phyloP scores from a whole-genome alignment of 2,113 vertebrate species.

The Tragelaphus imberbis region DNA sequence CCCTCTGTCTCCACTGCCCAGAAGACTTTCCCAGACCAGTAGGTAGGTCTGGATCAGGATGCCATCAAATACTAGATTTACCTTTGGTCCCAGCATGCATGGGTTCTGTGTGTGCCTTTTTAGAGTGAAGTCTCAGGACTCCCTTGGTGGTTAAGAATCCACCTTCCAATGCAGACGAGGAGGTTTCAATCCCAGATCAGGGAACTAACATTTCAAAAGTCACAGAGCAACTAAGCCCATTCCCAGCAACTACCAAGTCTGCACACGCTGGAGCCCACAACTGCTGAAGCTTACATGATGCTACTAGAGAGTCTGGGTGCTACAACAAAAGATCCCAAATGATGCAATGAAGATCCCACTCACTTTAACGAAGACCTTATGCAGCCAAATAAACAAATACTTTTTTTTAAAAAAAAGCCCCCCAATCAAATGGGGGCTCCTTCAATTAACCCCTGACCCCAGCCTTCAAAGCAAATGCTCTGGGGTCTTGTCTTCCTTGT shows the following conservation, averaged over 20 bases:
- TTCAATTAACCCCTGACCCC: not conserved
- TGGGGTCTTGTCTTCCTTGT: not conserved
- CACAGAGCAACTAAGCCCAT: not conserved
- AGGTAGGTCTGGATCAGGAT: not conserved
- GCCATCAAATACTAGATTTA: not conserved
- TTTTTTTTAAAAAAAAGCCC: too few relatives aligned
- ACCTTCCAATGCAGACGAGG: not conserved
- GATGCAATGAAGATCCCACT: not conserved
- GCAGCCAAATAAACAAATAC: not conserved
- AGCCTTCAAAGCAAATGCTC: not conserved
- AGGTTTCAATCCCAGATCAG: not conserved
- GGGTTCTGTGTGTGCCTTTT: not conserved
- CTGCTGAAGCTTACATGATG: not conserved
- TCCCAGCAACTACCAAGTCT: not conserved
- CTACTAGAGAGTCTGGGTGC: not conserved
- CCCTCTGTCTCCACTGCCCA: accelerated
- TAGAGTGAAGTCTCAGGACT: not conserved
- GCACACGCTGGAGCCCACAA: not conserved
- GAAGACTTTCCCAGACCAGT: not conserved
- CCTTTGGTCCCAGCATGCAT: not conserved
- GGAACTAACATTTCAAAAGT: not conserved
- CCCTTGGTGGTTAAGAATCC: not conserved
- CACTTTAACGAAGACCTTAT: not conserved
- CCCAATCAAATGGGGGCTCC: not conserved
- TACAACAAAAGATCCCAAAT: not conserved